A percentile compares a stretch with the other conserved stretches of the same genome.
These are phyloP conservation scores for Pentamera pediparva DNA, from an alignment of 53 echinoderm and acorn worm species.

Conservation along the genomic window DNA sequence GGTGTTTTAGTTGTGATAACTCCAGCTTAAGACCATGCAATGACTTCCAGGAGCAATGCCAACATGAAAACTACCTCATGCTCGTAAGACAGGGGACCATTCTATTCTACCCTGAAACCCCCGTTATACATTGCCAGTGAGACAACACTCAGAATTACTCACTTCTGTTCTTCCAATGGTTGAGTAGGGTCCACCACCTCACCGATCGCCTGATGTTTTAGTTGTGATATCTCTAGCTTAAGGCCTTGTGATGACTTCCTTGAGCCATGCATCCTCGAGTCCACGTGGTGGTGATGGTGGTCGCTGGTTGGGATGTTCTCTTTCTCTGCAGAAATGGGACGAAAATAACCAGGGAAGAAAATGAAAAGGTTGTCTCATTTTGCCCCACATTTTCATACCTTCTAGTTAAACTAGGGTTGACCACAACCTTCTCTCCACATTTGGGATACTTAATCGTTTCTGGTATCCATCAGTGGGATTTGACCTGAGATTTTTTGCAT, in stretches of 20 bases:
- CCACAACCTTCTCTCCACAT: not conserved
- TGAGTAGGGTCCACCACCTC: conserved; percentile 69
- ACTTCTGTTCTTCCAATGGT: conserved; percentile 74
- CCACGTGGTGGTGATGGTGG: conserved; percentile 38
- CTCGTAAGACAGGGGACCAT: no score
- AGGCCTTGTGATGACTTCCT: conserved; percentile 54
- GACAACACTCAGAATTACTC: conserved; percentile 17
- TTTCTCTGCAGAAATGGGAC: conserved; percentile 41
- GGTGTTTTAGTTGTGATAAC: conserved; percentile 49
- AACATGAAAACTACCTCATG: no score
- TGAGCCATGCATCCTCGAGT: conserved; percentile 38
- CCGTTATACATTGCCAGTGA: not conserved
- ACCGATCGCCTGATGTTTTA: conserved; percentile 42
- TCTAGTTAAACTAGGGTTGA: not conserved
- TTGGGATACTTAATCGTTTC: not conserved
- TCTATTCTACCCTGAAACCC: not conserved
- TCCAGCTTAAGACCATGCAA: conserved; percentile 81
- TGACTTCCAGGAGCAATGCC: no score
- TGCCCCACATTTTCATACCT: not conserved
- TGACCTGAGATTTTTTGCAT: not conserved
- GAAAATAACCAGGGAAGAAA: not conserved
- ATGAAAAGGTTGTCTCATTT: not conserved
- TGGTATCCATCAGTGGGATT: no score
- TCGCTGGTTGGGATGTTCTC: conserved; percentile 53
- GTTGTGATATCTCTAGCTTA: conserved; percentile 72